phyloP scores from a whole-genome alignment of 2,888 invertebrate species.

The Heteromurus nitidus region DNA sequence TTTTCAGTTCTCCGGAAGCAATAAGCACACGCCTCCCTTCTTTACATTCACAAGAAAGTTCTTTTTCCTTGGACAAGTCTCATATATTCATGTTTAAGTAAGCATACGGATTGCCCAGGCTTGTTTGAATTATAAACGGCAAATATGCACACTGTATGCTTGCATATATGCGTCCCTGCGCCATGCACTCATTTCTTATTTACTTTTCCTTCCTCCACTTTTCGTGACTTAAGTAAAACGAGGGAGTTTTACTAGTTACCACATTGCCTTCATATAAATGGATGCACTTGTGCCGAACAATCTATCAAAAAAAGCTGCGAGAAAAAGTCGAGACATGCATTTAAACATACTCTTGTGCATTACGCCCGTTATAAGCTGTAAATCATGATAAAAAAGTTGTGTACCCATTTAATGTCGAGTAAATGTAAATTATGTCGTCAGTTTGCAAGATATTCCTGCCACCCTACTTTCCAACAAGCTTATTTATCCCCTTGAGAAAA shows the following conservation, averaged over 20 bases:
- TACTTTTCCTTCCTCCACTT: slow-evolving; percentile 52
- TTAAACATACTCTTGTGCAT: too few species aligned
- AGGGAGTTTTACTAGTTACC: too few species aligned
- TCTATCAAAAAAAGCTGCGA: too few species aligned
- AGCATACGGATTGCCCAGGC: too few species aligned
- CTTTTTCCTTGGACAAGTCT: neutral
- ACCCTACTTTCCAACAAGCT: slow-evolving; percentile 6
- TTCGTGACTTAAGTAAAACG: too few species aligned
- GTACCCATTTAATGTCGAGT: slow-evolving; percentile 62
- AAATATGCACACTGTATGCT: neutral
- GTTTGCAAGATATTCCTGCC: slow-evolving; percentile 3
- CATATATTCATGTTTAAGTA: too few species aligned
- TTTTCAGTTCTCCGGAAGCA: slow-evolving; percentile 57
- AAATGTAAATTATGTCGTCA: slow-evolving; percentile 68
- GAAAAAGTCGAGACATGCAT: too few species aligned
- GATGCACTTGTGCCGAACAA: too few species aligned
- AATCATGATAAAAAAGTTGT: slow-evolving; percentile 64
- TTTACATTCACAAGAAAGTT: slow-evolving; percentile 28
- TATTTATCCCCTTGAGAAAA: slow-evolving; percentile 31
- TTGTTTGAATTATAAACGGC: too few species aligned
- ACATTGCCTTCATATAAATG: too few species aligned
- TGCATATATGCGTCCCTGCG: slow-evolving; percentile 2
- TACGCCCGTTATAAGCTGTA: too few species aligned
- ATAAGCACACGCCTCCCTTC: slow-evolving; percentile 60
- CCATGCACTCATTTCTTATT: slow-evolving; percentile 48